phyloP scores from a whole-genome alignment of 2,888 invertebrate genomes.

The Sinotaia quadrata region DNA sequence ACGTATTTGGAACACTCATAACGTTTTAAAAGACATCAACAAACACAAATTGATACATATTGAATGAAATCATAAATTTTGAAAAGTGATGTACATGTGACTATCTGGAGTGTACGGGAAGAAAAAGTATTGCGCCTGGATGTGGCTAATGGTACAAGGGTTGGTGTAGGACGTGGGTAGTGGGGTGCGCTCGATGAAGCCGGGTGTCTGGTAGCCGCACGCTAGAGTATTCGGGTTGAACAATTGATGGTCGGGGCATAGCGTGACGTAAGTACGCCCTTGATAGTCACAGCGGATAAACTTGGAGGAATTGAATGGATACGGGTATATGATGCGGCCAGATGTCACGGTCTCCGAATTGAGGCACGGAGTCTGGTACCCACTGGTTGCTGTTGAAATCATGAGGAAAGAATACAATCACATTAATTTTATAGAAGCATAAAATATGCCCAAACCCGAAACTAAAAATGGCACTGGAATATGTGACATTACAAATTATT shows the following conservation, averaged over 20 bases:
- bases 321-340: conserved; percentile 37
- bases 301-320: conserved; percentile 38
- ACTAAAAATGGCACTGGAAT: too few species aligned
- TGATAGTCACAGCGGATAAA: conserved; percentile 43
- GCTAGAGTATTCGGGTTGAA: conserved; percentile 3
- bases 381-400: background rate
- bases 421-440: too few species aligned
- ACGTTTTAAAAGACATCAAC: too few species aligned
- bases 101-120: conserved; percentile 15
- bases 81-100: background rate
- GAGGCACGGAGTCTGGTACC: conserved; percentile 34
- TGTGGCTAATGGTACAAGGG: conserved; percentile 25
- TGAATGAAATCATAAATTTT: background rate
- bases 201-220: conserved; percentile 6
- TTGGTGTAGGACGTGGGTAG: conserved; percentile 7
- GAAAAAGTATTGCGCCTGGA: conserved; percentile 22
- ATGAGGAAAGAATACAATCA: too few species aligned
- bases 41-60: too few species aligned
- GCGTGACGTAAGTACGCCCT: conserved; percentile 35
- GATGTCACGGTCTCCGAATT: conserved; percentile 12
- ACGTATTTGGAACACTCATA: too few species aligned
- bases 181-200: background rate
- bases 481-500: too few species aligned
- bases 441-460: too few species aligned
- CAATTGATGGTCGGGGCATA: conserved; percentile 28